phyloP scores from a whole-genome alignment of 2,113 vertebrate genomes.

The Dipodomys ordii region DNA sequence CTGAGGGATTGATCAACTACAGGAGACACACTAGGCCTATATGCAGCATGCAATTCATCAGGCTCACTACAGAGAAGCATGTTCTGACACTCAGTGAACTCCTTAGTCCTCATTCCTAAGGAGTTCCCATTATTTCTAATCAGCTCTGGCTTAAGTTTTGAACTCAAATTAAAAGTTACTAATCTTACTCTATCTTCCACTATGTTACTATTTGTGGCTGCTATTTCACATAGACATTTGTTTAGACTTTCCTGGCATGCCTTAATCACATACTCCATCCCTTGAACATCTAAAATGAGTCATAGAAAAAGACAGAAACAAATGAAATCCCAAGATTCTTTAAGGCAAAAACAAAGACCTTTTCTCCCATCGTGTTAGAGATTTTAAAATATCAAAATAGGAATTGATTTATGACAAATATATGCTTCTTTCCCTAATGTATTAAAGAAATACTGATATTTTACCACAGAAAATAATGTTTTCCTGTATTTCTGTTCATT shows the following conservation, averaged over 20 bases:
- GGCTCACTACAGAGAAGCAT: neutral
- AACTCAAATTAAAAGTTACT: neutral
- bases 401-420: neutral
- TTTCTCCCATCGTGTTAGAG: neutral
- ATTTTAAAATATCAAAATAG: neutral
- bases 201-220: neutral
- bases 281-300: constrained; percentile 4
- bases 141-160: neutral
- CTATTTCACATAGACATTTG: neutral
- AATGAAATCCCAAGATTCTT: neutral
- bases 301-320: neutral
- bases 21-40: neutral
- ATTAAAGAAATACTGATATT: neutral
- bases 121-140: neutral
- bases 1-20: neutral
- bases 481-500: neutral
- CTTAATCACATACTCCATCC: neutral
- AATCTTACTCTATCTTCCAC: neutral
- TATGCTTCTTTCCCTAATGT: too few relatives aligned
- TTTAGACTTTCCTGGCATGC: neutral
- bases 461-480: neutral
- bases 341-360: neutral
- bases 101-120: neutral
- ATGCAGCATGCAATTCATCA: neutral
- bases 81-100: neutral